Conservation (phyloP, 2,113 vertebrate genomes). For the Phaethon lepturus region DNA sequence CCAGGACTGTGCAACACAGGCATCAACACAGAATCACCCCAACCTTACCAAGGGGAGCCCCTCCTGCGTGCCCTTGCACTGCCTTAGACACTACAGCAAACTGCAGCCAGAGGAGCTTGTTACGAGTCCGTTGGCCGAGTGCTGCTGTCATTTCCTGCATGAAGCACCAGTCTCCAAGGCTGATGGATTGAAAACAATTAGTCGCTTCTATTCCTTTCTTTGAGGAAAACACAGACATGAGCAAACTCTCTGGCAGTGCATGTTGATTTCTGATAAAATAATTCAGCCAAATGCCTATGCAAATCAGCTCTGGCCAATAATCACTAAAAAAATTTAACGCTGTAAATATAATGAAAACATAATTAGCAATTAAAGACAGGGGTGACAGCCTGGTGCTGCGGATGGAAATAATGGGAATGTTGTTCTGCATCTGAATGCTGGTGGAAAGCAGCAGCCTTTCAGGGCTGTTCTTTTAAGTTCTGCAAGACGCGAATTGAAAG, state of each 20-base stretch:
- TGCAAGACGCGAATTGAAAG: background rate
- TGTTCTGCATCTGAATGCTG: background rate
- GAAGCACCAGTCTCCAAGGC: background rate
- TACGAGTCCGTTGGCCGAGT: background rate
- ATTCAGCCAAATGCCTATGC: conserved; percentile 3
- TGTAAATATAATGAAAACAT: conserved; percentile 38
- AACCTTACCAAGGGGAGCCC: no score
- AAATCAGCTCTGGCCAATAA: background rate
- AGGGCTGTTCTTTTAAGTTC: background rate
- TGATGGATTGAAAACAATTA: background rate
- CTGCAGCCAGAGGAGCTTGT: background rate
- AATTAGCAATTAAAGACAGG: conserved; percentile 41
- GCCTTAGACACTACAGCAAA: background rate
- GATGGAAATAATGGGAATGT: background rate
- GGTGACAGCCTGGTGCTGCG: background rate
- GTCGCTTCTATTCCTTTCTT: background rate
- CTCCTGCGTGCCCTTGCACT: fast-evolving
- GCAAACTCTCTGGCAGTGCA: background rate
- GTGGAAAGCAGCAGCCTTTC: background rate
- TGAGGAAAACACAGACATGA: background rate
- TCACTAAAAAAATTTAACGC: background rate
- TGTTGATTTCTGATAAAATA: conserved; percentile 1
- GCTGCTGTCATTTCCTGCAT: background rate
- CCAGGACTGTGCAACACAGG: background rate
- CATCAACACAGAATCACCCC: background rate